Evolutionary conservation across 2,888 invertebrate species (phyloP).

Genomic region (Hyposoter didymator): DNA sequence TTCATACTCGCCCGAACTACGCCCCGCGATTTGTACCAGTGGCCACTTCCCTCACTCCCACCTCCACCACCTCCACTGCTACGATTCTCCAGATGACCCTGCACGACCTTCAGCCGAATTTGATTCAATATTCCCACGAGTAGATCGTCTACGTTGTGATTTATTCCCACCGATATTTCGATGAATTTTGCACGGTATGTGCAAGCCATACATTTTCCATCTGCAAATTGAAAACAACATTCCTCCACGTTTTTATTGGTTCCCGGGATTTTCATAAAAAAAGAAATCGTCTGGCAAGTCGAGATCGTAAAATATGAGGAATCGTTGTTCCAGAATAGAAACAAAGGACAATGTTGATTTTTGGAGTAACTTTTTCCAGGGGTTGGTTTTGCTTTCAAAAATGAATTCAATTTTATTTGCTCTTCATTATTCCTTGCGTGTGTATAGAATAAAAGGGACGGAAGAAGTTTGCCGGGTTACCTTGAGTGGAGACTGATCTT

Average conservation of each 20-base stretch:
- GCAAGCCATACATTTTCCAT: constrained; percentile 96
- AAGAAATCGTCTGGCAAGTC: background rate
- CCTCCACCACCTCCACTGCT: constrained; percentile 69
- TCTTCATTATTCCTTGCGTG: too few relatives aligned
- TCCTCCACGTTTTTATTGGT: background rate
- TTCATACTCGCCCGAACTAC: constrained; percentile 95
- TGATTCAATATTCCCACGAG: constrained; percentile 96
- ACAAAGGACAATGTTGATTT: too few relatives aligned
- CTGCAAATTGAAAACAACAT: constrained; percentile 86
- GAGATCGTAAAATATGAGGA: background rate
- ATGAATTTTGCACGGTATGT: constrained; percentile 97
- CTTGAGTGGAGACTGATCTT: constrained; percentile 95
- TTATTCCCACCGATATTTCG: constrained; percentile 98
- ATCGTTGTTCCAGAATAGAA: too few relatives aligned
- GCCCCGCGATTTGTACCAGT: constrained; percentile 94
- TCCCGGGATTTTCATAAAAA: background rate
- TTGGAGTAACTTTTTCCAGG: too few relatives aligned
- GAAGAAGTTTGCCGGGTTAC: constrained; percentile 85
- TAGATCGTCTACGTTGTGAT: constrained; percentile 98
- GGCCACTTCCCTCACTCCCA: constrained; percentile 85
- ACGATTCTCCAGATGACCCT: constrained; percentile 86
- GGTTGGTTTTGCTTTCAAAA: too few relatives aligned
- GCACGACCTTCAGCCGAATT: constrained; percentile 91
- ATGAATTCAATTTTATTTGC: too few relatives aligned
- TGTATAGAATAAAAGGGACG: background rate